Evolutionary conservation across 2,797 vertebrate genomes (phyloP), one percentile per base, ranked within the genome.

Genomic region (Sebastes steindachneri): DNA sequence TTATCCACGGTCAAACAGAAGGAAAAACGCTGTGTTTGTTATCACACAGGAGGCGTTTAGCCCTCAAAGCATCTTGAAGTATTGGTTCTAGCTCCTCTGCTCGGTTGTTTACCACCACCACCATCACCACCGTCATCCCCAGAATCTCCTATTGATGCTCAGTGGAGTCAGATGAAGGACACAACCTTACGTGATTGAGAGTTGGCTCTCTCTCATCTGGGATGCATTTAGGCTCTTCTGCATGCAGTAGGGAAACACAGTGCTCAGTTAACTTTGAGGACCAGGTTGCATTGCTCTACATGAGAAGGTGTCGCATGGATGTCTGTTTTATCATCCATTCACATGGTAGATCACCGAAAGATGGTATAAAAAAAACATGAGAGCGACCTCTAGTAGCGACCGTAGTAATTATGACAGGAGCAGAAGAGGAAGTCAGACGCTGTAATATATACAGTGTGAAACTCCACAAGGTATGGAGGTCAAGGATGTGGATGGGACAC

Each of bases 111-210:
- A 89, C 78, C 82, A 35, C 29, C 6, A 59, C 17, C 73, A 60
- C 2, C 62, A 48, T 4, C 33, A 54, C 8, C 80, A 69, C 55
- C 81, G 23, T 4, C 86, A 66, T 21, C 79, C 77, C 3, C 82
- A 69, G 59, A 87, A 86, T 88, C 86, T 76, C 58, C 64, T 25
- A 57, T 17, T 64, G 86, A 82, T 87, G 88, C 86, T 74, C 1
- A 2, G 41, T 59, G 80, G 86, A 87, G 89, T 91, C 89, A 81
- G 71, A 75, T 91, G 89, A 94, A 91, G 93, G 92, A 87, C 86
- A 83, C 71, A 70, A 48, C 74, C 80, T 71, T 75, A 14, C 73
- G 66, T 69, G 82, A 73, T 74, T 68, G 41, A 28, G 31, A 33
- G 31, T 33, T 33, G 31, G 3, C 31, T 33, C 29, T 64, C 51